Conservation (phyloP, 1,140 invertebrate genomes). For the Trichonephila clavipes region DNA sequence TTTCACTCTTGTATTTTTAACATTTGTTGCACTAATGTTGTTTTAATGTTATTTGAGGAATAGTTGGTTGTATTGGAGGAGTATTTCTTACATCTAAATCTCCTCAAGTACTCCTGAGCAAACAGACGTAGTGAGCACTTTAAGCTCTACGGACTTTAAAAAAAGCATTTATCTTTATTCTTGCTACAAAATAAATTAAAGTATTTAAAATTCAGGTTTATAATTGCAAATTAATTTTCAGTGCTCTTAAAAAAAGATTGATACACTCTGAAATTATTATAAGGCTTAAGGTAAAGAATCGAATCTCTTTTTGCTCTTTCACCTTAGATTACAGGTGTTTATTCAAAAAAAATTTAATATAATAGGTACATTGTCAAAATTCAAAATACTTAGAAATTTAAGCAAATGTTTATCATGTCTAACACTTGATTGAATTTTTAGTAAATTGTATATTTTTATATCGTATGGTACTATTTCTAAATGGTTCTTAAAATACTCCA, state of each 20-base stretch:
- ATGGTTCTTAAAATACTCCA: no score
- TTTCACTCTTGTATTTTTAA: not conserved
- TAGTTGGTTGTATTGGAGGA: not conserved
- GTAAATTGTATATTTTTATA: no score
- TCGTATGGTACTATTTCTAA: no score
- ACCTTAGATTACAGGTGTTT: not conserved
- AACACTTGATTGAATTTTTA: no score
- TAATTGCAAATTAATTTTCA: conserved; percentile 11
- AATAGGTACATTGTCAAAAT: no score
- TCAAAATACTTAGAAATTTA: no score
- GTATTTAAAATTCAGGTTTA: not conserved
- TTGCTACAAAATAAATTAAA: not conserved
- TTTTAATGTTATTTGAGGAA: conserved; percentile 16
- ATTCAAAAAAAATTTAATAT: no score
- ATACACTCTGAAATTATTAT: not conserved
- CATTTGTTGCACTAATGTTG: conserved; percentile 18
- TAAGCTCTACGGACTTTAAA: conserved; percentile 3
- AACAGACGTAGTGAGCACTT: not conserved
- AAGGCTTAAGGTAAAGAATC: not conserved
- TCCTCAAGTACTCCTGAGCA: not conserved
- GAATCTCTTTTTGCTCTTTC: not conserved
- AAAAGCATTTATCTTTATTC: not conserved
- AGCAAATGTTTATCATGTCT: no score
- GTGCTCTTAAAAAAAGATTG: not conserved
- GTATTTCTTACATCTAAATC: conserved; percentile 4